These are phyloP conservation scores for Macheiramphus alcinus DNA, from an alignment of 2,113 vertebrate species.

Conservation along the genomic window DNA sequence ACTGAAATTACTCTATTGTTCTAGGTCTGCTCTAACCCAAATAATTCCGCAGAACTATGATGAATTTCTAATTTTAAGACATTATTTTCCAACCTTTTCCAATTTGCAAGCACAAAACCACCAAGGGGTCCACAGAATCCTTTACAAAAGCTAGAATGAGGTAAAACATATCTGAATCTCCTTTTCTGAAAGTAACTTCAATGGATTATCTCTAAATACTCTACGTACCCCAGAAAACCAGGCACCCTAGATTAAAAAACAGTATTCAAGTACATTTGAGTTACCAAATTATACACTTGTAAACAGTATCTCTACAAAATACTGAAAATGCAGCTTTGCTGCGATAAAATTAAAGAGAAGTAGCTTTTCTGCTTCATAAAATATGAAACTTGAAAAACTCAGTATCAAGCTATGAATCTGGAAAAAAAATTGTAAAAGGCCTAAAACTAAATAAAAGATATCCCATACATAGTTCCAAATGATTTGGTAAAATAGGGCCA, in stretches of 20 bases:
- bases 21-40: not conserved
- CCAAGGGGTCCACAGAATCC: not conserved
- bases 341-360: not conserved
- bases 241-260: not conserved
- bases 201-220: not conserved
- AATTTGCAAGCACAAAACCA: not conserved
- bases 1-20: not conserved
- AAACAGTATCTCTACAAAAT: not conserved
- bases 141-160: not conserved
- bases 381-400: not conserved
- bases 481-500: not conserved
- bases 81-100: not conserved
- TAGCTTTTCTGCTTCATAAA: not conserved
- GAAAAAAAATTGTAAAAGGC: not conserved
- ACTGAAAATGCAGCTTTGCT: not conserved
- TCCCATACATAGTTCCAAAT: rapidly evolving
- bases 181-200: not conserved
- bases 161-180: not conserved
- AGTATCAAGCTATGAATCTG: not conserved
- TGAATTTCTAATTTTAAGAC: not conserved
- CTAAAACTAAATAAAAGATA: not conserved
- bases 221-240: not conserved
- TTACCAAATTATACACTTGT: not conserved
- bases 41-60: not conserved
- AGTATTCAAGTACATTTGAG: not conserved